Conservation (phyloP, 2,888 invertebrate species). For the Girardia tigrina region DNA sequence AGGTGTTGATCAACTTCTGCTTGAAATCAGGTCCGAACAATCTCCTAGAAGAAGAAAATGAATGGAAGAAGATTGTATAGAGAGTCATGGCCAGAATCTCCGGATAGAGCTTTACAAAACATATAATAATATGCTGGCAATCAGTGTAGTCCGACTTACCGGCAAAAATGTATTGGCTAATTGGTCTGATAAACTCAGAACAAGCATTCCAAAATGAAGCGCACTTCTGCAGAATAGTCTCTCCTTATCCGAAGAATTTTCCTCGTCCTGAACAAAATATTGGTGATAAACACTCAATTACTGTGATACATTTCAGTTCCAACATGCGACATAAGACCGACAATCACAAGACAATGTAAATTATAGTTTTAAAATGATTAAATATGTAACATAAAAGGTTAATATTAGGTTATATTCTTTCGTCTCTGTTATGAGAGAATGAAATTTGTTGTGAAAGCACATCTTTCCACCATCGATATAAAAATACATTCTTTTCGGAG, state of each 20-base stretch:
- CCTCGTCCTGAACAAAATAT: neutral
- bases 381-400: too few species aligned
- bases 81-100: constrained; percentile 45
- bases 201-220: neutral
- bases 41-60: constrained; percentile 45
- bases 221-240: neutral
- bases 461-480: too few species aligned
- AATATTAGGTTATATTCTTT: too few species aligned
- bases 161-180: neutral
- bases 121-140: neutral
- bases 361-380: too few species aligned
- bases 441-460: too few species aligned
- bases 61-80: constrained; percentile 43
- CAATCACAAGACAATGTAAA: too few species aligned
- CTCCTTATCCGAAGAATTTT: neutral
- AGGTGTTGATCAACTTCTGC: constrained; percentile 42
- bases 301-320: too few species aligned
- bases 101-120: constrained; percentile 42
- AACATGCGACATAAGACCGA: too few species aligned
- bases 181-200: neutral
- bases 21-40: constrained; percentile 45
- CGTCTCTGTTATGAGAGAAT: too few species aligned
- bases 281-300: too few species aligned
- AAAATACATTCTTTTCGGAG: too few species aligned
- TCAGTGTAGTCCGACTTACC: neutral